phyloP scores from a whole-genome alignment of 2,888 invertebrate species.

The Keiferia lycopersicella region DNA sequence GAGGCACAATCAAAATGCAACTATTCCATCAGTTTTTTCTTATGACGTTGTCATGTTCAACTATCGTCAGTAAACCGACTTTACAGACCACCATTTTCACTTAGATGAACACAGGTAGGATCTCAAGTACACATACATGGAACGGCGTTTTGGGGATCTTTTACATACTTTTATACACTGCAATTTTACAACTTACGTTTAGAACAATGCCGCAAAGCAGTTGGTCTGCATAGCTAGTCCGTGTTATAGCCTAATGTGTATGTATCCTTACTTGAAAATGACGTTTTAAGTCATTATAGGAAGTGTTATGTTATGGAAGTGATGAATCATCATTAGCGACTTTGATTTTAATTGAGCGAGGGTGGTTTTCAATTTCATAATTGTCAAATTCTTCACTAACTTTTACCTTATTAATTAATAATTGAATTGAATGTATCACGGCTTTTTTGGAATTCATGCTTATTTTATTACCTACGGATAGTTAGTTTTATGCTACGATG shows the following conservation, averaged over 20 bases:
- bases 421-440: background rate
- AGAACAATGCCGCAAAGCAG: background rate
- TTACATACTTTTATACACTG: too few relatives aligned
- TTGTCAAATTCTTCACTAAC: background rate
- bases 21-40: too few relatives aligned
- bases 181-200: too few relatives aligned
- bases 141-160: too few relatives aligned
- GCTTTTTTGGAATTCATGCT: background rate
- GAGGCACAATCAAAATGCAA: too few relatives aligned
- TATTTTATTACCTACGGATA: too few relatives aligned
- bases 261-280: background rate
- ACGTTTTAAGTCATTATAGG: conserved; percentile 12
- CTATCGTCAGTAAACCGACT: too few relatives aligned
- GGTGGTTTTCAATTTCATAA: conserved; percentile 23
- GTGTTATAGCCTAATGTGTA: background rate
- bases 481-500: too few relatives aligned
- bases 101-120: too few relatives aligned
- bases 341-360: conserved; percentile 24
- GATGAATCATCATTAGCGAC: conserved; percentile 24
- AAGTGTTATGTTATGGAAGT: conserved; percentile 9
- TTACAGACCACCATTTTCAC: too few relatives aligned
- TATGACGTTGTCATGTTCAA: too few relatives aligned
- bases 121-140: too few relatives aligned
- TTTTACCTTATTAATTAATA: background rate
- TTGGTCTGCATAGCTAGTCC: background rate